phyloP scores from a whole-genome alignment of 2,113 vertebrate genomes.

The Gracilinanus agilis region DNA sequence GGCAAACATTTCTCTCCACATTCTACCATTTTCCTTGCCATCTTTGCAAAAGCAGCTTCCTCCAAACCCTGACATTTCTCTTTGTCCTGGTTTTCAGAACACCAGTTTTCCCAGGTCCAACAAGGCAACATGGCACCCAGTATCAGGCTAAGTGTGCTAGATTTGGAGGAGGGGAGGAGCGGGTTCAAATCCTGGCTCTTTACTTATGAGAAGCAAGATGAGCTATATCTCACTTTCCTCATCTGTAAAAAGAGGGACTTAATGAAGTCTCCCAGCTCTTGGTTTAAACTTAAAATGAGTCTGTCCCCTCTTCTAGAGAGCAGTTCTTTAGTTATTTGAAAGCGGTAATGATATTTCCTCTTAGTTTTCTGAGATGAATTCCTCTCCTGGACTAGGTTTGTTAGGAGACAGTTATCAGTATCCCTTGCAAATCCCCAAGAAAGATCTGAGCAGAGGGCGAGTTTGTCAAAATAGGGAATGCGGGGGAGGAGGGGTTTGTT shows the following conservation, averaged over 20 bases:
- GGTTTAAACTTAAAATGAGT: background rate
- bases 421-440: background rate
- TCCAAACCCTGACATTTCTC: background rate
- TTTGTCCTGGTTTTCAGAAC: background rate
- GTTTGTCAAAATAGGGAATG: too few species aligned
- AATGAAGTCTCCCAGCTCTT: background rate
- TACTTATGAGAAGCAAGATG: background rate
- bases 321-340: background rate
- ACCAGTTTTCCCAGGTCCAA: background rate
- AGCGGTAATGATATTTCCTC: background rate
- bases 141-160: background rate
- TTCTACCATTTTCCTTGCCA: background rate
- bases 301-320: background rate
- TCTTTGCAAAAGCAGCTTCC: background rate
- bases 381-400: background rate
- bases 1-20: slow-evolving; percentile 15
- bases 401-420: background rate
- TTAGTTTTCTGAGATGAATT: background rate
- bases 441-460: background rate
- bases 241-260: background rate
- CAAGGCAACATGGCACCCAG: background rate
- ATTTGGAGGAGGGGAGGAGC: background rate
- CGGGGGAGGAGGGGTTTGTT: too few species aligned
- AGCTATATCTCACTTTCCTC: background rate
- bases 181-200: background rate